Evolutionary conservation across 2,888 invertebrate species (phyloP), one percentile per base, ranked within the genome.

Genomic region (Drosophila peninsularis): DNA sequence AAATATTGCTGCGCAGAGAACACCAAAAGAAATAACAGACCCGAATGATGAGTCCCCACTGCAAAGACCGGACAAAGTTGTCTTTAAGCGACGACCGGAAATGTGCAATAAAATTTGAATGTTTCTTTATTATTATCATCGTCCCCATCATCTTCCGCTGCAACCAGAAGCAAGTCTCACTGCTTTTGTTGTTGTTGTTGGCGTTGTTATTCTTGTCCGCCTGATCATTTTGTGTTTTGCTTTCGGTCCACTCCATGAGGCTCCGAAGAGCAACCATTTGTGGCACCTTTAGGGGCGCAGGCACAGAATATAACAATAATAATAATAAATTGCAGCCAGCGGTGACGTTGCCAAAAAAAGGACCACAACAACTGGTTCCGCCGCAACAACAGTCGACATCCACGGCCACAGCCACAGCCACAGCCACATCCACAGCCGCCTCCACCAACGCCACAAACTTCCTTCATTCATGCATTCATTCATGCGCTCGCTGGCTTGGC

Each of bases 61-160:
- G 65, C 36, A 66, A 65, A 57, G 44, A 44, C 24, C 50, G 55
- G 61, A 39, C 61, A 70, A 55, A 56, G 70, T 69, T 69, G 70
- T 62, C 61, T 69, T 69, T 70, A 52, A 45, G 61, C 74, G 69
- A 70, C 87, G 90, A 87, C 89, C 89, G 89, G 89, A 89, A 89
- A 90, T 90, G 90, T 90, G 90, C 89, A 89, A 89, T 88, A 88
- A 88, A 88, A 88, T 90, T 88, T 88, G 88, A 88, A 88, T 90
- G 90, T 90, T 90, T 89, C 89, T 90, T 89, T 85, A 89, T 89
- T 87, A 90, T 90, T 85, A 90, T 89, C 88, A 83, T 87, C 84
- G 83, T 85, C 80, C 82, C 82, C 90, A 79, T 88, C 87, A 85
- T 88, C 88, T 84, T 87, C 85, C 69, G 71, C 82, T 66, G 82